Base-by-base conservation (phyloP, 2,888 invertebrate species). In the Euproctis similis region DNA sequence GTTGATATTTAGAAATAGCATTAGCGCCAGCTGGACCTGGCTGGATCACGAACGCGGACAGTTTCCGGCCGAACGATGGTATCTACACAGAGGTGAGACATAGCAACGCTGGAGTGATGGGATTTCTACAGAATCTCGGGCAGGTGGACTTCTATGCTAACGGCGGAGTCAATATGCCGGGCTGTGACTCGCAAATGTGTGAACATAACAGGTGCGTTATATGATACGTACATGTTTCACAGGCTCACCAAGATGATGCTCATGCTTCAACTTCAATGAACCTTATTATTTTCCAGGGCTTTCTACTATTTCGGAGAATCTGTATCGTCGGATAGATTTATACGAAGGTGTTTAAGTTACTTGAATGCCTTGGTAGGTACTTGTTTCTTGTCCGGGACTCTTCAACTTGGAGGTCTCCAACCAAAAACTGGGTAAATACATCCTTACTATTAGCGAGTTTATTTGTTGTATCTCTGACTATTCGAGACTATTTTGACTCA, bases 101-200 rank as follows among this genome's bases (percentile, higher is more conserved):
- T 17, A 23, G 21, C 3, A 28, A 28, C 11, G 28, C 11, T 14
- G 28, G 28, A 4, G 10, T 28, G 3, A 9, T 16, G 4, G 28
- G 28, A 1, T 28, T 16, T 13, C 16, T 22, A 2, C 3, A 14
- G n/a, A 3, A 7, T 3, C 9, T 22, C 1, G 28, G 16, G 1
- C 10, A 22, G 3, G 28, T 22, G 3, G 28, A 28, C 11, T 28
- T 28, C 16, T 28, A 28, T 4, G 21, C 28, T n/a, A 28, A 28
- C n/a, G 28, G 28, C 2, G 28, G 22, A 4, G n/a, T 22, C 2
- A 22, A 16, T 9, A 28, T 28, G 28, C 28, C 28, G 7, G 28
- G 28, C 1, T 22, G 28, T 16, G 8, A 8, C 7, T 2, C 14
- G 2, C 10, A 7, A 9, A 10, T 3, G 2, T 22, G 22, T 16